Conservation (phyloP, 2,797 vertebrate genomes). For the Pachyuromys duprasi region DNA sequence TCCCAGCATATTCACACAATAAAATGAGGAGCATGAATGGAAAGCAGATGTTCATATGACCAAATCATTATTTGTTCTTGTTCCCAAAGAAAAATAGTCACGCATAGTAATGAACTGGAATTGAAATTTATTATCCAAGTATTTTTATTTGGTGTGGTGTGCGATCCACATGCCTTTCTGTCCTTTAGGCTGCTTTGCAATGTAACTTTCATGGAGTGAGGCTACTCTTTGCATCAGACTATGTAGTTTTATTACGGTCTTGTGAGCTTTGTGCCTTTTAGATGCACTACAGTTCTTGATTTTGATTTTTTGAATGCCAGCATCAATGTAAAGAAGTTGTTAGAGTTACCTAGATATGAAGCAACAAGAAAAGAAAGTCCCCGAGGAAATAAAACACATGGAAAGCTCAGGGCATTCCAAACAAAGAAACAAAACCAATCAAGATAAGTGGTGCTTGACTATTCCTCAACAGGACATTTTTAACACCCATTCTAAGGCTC, state of each 20-base stretch:
- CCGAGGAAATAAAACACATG: not conserved
- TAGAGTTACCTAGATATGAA: not conserved
- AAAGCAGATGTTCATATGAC: slow-evolving; percentile 56
- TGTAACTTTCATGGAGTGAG: not conserved
- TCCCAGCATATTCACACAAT: not conserved
- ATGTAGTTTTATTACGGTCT: not conserved
- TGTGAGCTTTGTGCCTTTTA: not conserved
- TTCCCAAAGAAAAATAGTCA: slow-evolving; percentile 52
- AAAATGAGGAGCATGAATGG: slow-evolving; percentile 6
- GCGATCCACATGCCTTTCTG: not conserved
- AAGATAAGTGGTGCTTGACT: not conserved
- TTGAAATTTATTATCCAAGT: slow-evolving; percentile 9
- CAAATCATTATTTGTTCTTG: slow-evolving; percentile 31
- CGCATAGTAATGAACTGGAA: not conserved
- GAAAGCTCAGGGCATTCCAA: not conserved
- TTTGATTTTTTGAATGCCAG: not conserved
- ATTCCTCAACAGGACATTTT: not conserved
- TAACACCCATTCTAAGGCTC: not conserved
- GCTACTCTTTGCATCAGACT: not conserved
- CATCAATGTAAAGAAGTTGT: not conserved
- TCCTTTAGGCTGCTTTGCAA: not conserved
- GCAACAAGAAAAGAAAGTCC: not conserved
- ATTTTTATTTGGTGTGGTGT: slow-evolving; percentile 16
- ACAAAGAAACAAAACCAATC: not conserved
- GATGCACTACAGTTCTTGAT: not conserved